Evolutionary conservation across 2,113 vertebrate genomes (phyloP).

Genomic region (Xerus inauris): DNA sequence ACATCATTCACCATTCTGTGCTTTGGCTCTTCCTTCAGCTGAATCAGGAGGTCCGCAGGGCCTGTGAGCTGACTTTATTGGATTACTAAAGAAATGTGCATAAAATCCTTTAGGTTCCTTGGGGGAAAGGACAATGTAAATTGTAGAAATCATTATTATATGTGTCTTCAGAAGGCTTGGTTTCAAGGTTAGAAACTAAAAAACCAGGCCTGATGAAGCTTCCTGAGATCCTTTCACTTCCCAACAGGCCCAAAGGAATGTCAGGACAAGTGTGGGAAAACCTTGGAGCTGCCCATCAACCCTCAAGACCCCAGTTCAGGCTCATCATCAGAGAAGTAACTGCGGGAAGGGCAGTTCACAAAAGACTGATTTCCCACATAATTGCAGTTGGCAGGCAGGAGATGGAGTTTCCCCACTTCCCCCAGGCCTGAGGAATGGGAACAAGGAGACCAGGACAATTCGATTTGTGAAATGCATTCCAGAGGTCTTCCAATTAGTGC

Average conservation of each 20-base stretch:
- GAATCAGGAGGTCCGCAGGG: neutral
- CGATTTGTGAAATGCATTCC: conserved; percentile 61
- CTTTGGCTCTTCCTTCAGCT: neutral
- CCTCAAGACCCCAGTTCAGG: neutral
- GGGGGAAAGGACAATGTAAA: neutral
- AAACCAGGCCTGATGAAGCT: neutral
- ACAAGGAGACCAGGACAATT: conserved; percentile 58
- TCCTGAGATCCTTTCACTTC: neutral
- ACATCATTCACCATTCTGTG: neutral
- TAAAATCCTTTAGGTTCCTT: neutral
- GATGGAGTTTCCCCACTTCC: neutral
- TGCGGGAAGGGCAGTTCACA: neutral
- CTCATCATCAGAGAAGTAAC: neutral
- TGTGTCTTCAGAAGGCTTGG: neutral
- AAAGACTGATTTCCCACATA: conserved; percentile 7
- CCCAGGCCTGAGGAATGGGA: conserved; percentile 51
- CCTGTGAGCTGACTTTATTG: neutral
- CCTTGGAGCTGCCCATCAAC: neutral
- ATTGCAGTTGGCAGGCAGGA: neutral
- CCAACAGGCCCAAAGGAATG: neutral
- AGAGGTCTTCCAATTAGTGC: conserved; percentile 65
- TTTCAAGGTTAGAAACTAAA: conserved; percentile 24
- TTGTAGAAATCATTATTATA: neutral
- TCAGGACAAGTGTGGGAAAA: neutral
- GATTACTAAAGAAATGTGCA: neutral